Evolutionary conservation across 1,140 invertebrate species (phyloP), one percentile per base, ranked within the genome.

Genomic region (Drosophila lini): DNA sequence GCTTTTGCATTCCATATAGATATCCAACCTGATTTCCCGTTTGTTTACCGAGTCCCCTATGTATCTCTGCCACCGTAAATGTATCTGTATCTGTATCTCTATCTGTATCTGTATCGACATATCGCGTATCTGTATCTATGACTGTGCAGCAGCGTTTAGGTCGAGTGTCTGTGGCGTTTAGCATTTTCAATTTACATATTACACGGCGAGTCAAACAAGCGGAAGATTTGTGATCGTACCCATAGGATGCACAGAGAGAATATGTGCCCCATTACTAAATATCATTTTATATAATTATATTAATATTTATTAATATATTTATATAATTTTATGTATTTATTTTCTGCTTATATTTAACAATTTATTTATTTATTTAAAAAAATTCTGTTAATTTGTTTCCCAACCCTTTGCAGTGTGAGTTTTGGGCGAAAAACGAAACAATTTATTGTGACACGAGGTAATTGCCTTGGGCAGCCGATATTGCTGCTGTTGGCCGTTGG

Each of bases 181-280:
- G 83, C 83, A 88, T 88, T 88, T 89, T 83, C 83, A 88, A 88
- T 88, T 88, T 88, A 89, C 83, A 88, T 88, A 88, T 88, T 88
- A 88, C 83, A 88, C 85, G 80, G 80, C 57, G 71, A 85, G 77
- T 78, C 75, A 78, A 83, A 84, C 83, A 88, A 83, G 69, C 67
- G 44, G 56, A 71, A 71, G 83, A 88, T 88, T 88, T 89, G 83
- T 89, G 59, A 81, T 68, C 62, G 63, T 22, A 22, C 45, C 31
- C 19, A 36, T 62, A 19, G 11, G 11, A 9, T 31, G 57, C 57
- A 65, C 61, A 15, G 38, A 6, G 11, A 42, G 19, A 63, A 50
- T 32, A 50, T 9, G 0, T 0, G 2, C 1, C 25, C 25, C 25
- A 5, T 5, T 25, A n/a, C n/a, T n/a, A n/a, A n/a, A n/a, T n/a